Conservation (phyloP, 2,113 vertebrate genomes). For the Donacobius atricapilla region DNA sequence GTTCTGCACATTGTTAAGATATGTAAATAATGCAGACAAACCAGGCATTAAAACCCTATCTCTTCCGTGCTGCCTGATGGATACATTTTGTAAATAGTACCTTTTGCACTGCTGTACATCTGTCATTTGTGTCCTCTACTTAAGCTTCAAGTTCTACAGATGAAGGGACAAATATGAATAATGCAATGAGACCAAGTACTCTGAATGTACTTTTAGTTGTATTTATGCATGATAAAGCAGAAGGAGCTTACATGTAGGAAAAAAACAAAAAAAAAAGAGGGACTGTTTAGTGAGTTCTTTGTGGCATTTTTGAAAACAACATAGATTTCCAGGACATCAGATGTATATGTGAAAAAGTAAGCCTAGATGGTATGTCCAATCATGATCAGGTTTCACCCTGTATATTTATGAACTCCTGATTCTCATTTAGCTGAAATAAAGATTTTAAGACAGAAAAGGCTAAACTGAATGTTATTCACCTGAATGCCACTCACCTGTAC, state of each 20-base stretch:
- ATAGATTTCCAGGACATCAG: not conserved
- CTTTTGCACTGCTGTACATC: not conserved
- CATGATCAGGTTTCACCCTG: not conserved
- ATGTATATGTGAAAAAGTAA: not conserved
- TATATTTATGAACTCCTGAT: not conserved
- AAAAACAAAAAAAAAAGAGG: not conserved
- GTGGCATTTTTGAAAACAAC: not conserved
- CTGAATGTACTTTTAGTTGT: not conserved
- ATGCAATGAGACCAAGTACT: not conserved
- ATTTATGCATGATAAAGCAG: not conserved
- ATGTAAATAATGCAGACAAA: conserved; percentile 9
- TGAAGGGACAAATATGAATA: not conserved
- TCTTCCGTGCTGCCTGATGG: not conserved
- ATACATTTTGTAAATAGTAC: conserved; percentile 25
- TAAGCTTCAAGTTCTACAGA: not conserved
- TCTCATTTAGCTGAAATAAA: not conserved
- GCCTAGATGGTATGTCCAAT: not conserved
- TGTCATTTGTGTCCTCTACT: conserved; percentile 2
- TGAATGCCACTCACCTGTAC: not conserved
- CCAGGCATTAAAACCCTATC: not conserved
- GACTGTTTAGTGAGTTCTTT: not conserved
- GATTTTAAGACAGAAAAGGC: not conserved
- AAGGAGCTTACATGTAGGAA: not conserved
- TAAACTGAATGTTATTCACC: not conserved
- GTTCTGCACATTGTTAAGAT: not conserved